These are phyloP conservation scores for Clepsis dumicolana DNA, from an alignment of 2,888 invertebrate genomes.

Conservation along the genomic window DNA sequence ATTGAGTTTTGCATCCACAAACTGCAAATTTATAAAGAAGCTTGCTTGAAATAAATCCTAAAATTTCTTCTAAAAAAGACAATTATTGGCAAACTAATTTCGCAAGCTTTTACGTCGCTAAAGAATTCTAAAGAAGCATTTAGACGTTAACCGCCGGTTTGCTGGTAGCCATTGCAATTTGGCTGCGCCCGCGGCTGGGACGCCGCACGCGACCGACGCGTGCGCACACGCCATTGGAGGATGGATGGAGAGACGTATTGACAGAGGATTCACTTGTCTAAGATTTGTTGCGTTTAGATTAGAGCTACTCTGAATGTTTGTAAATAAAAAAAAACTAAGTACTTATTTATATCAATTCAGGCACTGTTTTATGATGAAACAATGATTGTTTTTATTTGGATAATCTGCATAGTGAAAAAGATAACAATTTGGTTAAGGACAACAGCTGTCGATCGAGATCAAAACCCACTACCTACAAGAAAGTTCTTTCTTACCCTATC, in stretches of 20 bases:
- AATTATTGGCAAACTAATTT: slow-evolving; percentile 3
- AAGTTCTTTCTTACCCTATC: too few relatives aligned
- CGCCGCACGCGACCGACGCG: slow-evolving; percentile 70
- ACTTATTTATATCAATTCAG: too few relatives aligned
- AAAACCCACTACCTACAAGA: too few relatives aligned
- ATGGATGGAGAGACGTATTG: not conserved
- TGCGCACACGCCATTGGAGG: slow-evolving; percentile 67
- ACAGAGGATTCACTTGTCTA: not conserved
- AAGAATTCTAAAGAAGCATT: slow-evolving; percentile 77
- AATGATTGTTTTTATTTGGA: not conserved
- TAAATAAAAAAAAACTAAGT: too few relatives aligned
- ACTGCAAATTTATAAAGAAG: too few relatives aligned
- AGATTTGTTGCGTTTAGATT: not conserved
- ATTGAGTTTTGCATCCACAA: too few relatives aligned
- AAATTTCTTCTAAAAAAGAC: slow-evolving; percentile 5
- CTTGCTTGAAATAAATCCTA: slow-evolving; percentile 5
- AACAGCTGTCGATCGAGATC: too few relatives aligned
- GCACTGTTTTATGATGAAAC: not conserved
- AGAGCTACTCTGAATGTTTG: too few relatives aligned
- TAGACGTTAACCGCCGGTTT: slow-evolving; percentile 50
- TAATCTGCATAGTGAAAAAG: too few relatives aligned
- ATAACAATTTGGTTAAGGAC: too few relatives aligned
- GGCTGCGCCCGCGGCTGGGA: slow-evolving; percentile 59
- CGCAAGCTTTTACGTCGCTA: slow-evolving; percentile 62
- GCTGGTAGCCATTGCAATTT: slow-evolving; percentile 51